A percentile compares a stretch with the other conserved stretches of the same genome.
Evolutionary conservation across 1,140 invertebrate species (phyloP).

Genomic region (Drosophila auraria): DNA sequence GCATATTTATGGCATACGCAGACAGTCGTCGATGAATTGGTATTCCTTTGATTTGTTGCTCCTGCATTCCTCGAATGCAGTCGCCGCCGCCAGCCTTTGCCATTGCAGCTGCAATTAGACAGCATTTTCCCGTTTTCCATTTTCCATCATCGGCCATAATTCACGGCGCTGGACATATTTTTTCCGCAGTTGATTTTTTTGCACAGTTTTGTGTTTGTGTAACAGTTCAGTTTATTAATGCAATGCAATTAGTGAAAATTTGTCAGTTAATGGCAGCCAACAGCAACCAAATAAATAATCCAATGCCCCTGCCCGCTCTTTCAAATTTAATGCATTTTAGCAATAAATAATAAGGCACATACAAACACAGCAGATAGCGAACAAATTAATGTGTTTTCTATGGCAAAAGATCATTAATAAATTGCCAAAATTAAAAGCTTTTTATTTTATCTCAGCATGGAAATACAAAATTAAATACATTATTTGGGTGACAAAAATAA

Average conservation of each 20-base stretch:
- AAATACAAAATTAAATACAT: conserved; percentile 39
- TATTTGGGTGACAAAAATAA: conserved; percentile 39
- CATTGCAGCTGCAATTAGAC: conserved; percentile 66
- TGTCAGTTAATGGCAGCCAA: conserved; percentile 78
- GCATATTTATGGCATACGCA: conserved; percentile 80
- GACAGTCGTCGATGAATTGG: conserved; percentile 68
- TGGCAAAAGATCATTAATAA: conserved; percentile 72
- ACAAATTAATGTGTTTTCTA: conserved; percentile 70
- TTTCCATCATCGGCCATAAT: conserved; percentile 45
- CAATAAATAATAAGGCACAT: conserved; percentile 68
- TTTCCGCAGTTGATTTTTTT: conserved; percentile 28
- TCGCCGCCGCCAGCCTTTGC: conserved; percentile 9
- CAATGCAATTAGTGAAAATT: conserved; percentile 80
- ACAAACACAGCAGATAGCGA: conserved; percentile 37
- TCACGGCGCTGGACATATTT: conserved; percentile 25
- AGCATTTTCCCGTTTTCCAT: conserved; percentile 33
- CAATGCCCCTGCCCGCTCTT: not conserved
- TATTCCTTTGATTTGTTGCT: conserved; percentile 76
- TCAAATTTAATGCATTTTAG: conserved; percentile 78
- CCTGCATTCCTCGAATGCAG: conserved; percentile 36
- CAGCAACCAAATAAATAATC: conserved; percentile 77
- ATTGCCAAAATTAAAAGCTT: conserved; percentile 72
- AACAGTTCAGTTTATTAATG: conserved; percentile 73
- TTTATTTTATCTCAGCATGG: conserved; percentile 41
- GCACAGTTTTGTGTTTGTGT: conserved; percentile 31